A percentile compares a stretch with the other conserved stretches of the same genome.
phyloP scores from a whole-genome alignment of 2,113 vertebrate species.

The Crypturellus undulatus region DNA sequence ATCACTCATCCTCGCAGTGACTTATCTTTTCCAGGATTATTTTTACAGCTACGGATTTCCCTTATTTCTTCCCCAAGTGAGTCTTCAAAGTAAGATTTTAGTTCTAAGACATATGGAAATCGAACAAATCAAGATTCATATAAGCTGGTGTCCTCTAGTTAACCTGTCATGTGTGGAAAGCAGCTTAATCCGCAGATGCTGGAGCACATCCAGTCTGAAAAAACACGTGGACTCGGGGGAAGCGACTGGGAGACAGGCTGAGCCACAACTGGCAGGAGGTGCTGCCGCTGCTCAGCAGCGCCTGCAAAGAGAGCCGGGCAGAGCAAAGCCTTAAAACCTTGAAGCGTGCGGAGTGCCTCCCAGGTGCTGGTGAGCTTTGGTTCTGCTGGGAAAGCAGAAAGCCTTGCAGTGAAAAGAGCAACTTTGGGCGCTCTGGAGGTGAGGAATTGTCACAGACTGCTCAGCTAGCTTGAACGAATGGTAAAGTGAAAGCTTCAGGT shows the following conservation, averaged over 20 bases:
- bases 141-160: conserved; percentile 30
- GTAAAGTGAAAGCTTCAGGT: neutral
- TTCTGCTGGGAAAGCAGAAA: neutral
- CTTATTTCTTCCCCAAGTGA: conserved; percentile 2
- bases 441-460: neutral
- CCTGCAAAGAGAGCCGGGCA: neutral
- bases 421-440: neutral
- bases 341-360: neutral
- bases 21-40: neutral
- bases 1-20: neutral
- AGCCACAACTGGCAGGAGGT: neutral
- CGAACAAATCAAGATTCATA: conserved; percentile 37
- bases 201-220: neutral
- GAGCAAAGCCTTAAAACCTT: neutral
- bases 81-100: conserved; percentile 35
- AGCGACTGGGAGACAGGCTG: neutral
- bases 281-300: neutral
- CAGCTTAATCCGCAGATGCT: conserved; percentile 49
- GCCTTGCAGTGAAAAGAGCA: neutral
- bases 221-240: neutral
- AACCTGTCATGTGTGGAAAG: conserved; percentile 41
- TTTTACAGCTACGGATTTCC: conserved; percentile 18
- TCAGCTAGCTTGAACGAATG: rapidly evolving
- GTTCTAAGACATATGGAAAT: conserved; percentile 44
- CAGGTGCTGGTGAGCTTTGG: neutral